These are phyloP conservation scores for Sterrhoptilus dennistouni DNA, from an alignment of 2,113 vertebrate species.

Conservation along the genomic window DNA sequence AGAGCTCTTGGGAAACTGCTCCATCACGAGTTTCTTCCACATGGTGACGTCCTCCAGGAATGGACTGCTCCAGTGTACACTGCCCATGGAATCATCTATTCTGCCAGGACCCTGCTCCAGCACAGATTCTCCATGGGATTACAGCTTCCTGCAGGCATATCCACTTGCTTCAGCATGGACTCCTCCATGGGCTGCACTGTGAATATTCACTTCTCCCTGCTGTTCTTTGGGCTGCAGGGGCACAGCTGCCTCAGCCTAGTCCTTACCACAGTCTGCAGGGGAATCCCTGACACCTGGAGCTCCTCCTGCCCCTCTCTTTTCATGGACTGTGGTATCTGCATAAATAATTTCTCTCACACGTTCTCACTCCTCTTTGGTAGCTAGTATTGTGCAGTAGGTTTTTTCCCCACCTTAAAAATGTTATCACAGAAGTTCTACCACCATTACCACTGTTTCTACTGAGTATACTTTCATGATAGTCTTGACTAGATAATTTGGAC, in stretches of 20 bases:
- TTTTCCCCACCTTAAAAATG: neutral
- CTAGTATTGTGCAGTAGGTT: too few species aligned
- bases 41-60: neutral
- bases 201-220: neutral
- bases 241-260: neutral
- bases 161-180: neutral
- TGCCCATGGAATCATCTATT: neutral
- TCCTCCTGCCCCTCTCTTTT: neutral
- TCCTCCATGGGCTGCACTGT: neutral
- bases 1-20: neutral
- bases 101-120: neutral
- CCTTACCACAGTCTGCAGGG: neutral
- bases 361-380: neutral
- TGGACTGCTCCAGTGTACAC: accelerated
- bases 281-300: neutral
- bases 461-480: neutral
- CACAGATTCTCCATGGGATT: too few species aligned
- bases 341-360: neutral
- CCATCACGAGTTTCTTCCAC: neutral
- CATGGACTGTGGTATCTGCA: neutral
- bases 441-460: neutral
- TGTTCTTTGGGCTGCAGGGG: neutral
- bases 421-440: too few species aligned
- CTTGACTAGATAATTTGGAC: neutral
- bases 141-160: neutral